These are phyloP conservation scores for Drosophila anomalata DNA, from an alignment of 2,888 invertebrate genomes.

Conservation along the genomic window DNA sequence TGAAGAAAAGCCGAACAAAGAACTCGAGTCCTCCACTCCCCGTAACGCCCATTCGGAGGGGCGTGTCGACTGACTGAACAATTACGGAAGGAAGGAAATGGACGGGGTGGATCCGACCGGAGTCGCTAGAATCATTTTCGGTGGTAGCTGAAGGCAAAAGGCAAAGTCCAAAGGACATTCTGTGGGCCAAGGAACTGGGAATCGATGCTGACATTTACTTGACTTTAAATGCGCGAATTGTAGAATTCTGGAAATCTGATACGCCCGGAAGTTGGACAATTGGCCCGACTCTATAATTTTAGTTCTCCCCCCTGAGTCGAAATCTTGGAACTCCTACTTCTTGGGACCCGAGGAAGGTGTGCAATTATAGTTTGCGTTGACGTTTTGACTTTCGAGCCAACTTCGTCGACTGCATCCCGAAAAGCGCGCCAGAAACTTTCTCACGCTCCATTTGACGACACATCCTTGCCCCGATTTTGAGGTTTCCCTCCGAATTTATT, in stretches of 20 bases:
- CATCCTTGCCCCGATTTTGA: conserved; percentile 51
- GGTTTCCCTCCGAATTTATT: conserved; percentile 29
- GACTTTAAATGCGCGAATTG: conserved; percentile 53
- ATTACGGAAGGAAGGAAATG: conserved; percentile 53
- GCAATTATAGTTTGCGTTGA: conserved; percentile 66
- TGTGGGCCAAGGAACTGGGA: conserved; percentile 3
- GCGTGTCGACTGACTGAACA: conserved; percentile 70
- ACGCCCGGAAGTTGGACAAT: conserved; percentile 74
- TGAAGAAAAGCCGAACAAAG: conserved; percentile 59
- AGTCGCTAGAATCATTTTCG: conserved; percentile 9
- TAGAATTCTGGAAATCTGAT: conserved; percentile 67
- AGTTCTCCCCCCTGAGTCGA: conserved; percentile 1
- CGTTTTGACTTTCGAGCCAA: conserved; percentile 58
- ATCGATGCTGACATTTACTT: conserved; percentile 69
- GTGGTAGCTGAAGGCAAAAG: conserved; percentile 53
- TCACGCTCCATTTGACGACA: conserved; percentile 66
- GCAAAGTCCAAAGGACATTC: conserved; percentile 39
- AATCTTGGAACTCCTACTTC: conserved; percentile 56
- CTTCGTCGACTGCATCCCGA: conserved; percentile 18
- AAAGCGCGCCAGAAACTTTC: conserved; percentile 77
- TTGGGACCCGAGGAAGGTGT: conserved; percentile 56
- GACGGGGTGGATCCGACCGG: conserved; percentile 14
- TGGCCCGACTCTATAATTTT: conserved; percentile 58
- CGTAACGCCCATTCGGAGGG: conserved; percentile 41
- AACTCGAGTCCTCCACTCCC: conserved; percentile 26